phyloP scores from a whole-genome alignment of 2,113 vertebrate genomes.

The Herpetotheres cachinnans region DNA sequence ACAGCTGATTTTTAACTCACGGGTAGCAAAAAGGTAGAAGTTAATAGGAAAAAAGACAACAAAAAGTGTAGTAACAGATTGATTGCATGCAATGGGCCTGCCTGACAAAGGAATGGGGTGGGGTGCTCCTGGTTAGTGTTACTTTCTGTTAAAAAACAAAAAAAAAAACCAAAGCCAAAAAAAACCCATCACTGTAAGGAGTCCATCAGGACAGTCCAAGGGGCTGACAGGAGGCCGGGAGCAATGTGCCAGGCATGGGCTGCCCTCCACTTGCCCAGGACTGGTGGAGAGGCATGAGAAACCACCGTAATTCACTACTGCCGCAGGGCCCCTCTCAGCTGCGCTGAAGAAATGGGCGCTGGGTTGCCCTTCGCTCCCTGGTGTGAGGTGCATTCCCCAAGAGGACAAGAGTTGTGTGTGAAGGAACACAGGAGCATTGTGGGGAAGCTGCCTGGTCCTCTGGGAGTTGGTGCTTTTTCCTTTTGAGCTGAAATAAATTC shows the following conservation, averaged over 20 bases:
- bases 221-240: background rate
- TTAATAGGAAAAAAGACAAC: background rate
- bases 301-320: background rate
- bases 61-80: background rate
- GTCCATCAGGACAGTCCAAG: background rate
- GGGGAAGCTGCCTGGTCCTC: background rate
- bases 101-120: background rate
- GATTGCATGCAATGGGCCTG: background rate
- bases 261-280: background rate
- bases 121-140: background rate
- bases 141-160: background rate
- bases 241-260: background rate
- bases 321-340: background rate
- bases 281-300: background rate
- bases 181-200: background rate
- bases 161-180: background rate
- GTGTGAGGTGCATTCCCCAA: background rate
- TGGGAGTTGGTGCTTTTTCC: background rate
- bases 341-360: background rate
- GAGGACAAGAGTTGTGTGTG: background rate
- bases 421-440: background rate
- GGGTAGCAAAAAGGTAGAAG: rapidly evolving
- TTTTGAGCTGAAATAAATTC: background rate
- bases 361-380: background rate
- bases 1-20: background rate